A percentile compares a stretch with the other conserved stretches of the same genome.
phyloP scores from a whole-genome alignment of 2,797 vertebrate genomes.

The Pelobates cultripes region DNA sequence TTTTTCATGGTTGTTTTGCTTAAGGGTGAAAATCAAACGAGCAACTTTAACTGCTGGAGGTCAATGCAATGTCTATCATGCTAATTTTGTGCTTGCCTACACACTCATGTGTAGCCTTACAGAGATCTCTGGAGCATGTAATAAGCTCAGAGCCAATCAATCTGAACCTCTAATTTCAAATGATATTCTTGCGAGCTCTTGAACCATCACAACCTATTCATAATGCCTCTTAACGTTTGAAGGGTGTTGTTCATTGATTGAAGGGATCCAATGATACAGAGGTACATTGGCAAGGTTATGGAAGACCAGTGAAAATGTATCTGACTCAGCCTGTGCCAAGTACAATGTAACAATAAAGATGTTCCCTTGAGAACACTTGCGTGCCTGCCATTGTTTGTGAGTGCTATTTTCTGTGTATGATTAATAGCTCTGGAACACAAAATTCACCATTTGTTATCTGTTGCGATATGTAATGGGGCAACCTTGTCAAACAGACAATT shows the following conservation, averaged over 20 bases:
- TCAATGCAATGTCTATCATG: constrained; percentile 45
- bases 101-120: constrained; percentile 32
- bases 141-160: constrained; percentile 48
- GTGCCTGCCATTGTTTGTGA: not conserved
- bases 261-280: constrained; percentile 27
- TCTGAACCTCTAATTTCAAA: constrained; percentile 49
- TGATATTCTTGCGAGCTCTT: constrained; percentile 49
- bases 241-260: constrained; percentile 48
- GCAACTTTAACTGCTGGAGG: constrained; percentile 45
- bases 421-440: not conserved
- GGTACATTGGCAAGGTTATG: constrained; percentile 51
- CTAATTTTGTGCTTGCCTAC: constrained; percentile 40
- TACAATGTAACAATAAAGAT: not conserved
- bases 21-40: constrained; percentile 12
- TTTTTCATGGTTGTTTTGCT: constrained; percentile 14
- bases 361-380: not conserved
- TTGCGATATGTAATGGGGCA: not conserved
- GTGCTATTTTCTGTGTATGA: not conserved
- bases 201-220: constrained; percentile 26
- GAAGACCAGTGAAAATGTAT: constrained; percentile 3
- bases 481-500: not conserved
- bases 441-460: not conserved
- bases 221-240: constrained; percentile 48
- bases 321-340: not conserved
- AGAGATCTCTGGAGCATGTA: constrained; percentile 52